Base-by-base conservation (phyloP, 2,113 vertebrate genomes). In the Callocephalon fimbriatum region DNA sequence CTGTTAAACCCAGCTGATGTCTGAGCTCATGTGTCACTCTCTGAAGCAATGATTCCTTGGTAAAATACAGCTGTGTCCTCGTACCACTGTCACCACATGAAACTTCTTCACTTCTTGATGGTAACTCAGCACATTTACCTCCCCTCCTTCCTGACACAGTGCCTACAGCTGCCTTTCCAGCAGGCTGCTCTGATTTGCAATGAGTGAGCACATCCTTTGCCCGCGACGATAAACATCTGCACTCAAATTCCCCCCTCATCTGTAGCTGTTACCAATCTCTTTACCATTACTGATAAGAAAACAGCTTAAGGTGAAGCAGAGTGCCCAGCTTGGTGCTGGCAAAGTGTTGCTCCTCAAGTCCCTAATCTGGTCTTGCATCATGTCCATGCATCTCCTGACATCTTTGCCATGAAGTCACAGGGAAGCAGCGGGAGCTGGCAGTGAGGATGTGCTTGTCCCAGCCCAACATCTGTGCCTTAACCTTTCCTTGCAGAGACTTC, bases 381-480 rank as follows among this genome's bases (percentile, higher is more conserved):
- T 8, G 16, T 14, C 70, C 86, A 83, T 25, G 25, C 27, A 18
- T 11, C 74, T 92, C 47, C 66, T 66, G 50, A 18, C 32, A 27
- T 31, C 53, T 40, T 32, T 87, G 62, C 59, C 67, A 12, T 27
- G 51, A 21, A 38, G 45, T 45, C 54, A 47, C 2, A 78, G 63
- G 40, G 59, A 62, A 63, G 72, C 61, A 73, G 53, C 2, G 37
- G 53, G n/a, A 38, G 58, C 26, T 61, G 77, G 86, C 86, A 68
- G 38, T 5, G 25, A 86, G 76, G 77, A 42, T 29, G 40, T 65
- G 31, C 65, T 90, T 78, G 56, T 70, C 84, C 47, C 83, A 63
- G 54, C 77, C 45, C 77, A 70, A 67, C 88, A 93, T 94, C 94
- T 94, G 94, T 54, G 89, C 71, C 58, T 90, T 82, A 96, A 88